Conservation (phyloP, 2,113 vertebrate species). For the Melanotaenia duboulayi region DNA sequence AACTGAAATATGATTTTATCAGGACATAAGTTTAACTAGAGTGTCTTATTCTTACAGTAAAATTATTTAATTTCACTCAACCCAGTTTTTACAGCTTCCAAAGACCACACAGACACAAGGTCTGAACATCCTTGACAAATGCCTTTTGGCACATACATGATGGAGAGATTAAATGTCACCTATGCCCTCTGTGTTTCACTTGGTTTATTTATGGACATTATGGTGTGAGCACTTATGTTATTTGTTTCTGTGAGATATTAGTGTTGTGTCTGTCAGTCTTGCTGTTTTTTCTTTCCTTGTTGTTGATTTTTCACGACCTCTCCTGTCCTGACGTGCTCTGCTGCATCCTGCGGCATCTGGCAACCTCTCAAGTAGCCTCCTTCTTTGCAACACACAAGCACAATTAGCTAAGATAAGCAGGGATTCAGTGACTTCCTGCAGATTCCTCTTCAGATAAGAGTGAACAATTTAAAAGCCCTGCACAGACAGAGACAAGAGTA, state of each 20-base stretch:
- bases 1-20: constrained; percentile 3
- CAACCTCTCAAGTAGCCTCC: constrained; percentile 69
- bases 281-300: constrained; percentile 37
- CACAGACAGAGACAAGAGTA: constrained; percentile 55
- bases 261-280: constrained; percentile 70
- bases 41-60: not conserved
- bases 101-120: constrained; percentile 24
- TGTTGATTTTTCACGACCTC: constrained; percentile 14
- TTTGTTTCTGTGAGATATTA: constrained; percentile 60
- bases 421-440: constrained; percentile 79
- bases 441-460: constrained; percentile 75
- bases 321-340: constrained; percentile 72
- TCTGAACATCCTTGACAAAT: constrained; percentile 56
- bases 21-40: not conserved
- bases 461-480: constrained; percentile 67
- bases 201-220: constrained; percentile 31
- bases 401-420: constrained; percentile 76
- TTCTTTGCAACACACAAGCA: constrained; percentile 25
- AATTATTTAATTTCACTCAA: constrained; percentile 19
- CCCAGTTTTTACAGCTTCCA: constrained; percentile 10
- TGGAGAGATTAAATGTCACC: constrained; percentile 71
- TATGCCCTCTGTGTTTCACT: constrained; percentile 55
- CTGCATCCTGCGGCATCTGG: constrained; percentile 76
- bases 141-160: constrained; percentile 59
- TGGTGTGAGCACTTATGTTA: constrained; percentile 27